Evolutionary conservation across 2,888 invertebrate species (phyloP), one percentile per base, ranked within the genome.

Genomic region (Pyralis farinalis): DNA sequence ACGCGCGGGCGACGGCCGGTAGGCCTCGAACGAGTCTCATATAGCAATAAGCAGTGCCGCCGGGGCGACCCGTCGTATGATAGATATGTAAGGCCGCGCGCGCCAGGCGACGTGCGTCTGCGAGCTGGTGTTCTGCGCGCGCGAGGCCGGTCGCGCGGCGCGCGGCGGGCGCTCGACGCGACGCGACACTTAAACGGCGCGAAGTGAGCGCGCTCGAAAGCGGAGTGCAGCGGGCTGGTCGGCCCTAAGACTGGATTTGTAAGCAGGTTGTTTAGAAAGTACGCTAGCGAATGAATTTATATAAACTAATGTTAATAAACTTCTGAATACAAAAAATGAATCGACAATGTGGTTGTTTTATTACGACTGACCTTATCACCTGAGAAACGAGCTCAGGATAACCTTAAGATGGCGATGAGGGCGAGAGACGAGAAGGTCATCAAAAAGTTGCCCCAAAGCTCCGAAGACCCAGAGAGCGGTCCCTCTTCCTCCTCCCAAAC

Each of bases 211-310:
- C n/a, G 38, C 27, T 36, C 31, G 11, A 29, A 20, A 9, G n/a
- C 25, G 25, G 7, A 7, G 35, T 4, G 16, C 29, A 37, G 34
- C 29, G 25, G 29, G 11, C 27, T 27, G 9, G 45, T 20, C 40
- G 55, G 43, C 50, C 49, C 50, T 55, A 63, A 70, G 75, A 71
- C 80, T 76, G 78, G 78, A 70, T 69, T 64, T 67, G 76, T 71
- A 71, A 70, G 74, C 79, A 75, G 77, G 79, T 80, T 74, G 78
- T 75, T 71, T 79, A 79, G 72, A 68, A 57, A 56, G 71, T 66
- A 76, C 73, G 80, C 78, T 82, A 79, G 74, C 53, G 63, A 68
- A 79, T 76, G 77, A 80, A 79, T 82, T 81, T 82, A 81, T 79
- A 74, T 71, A 66, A 73, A 67, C 53, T 77, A 73, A 74, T 66